phyloP scores from a whole-genome alignment of 30 jellyfish, hydroid and myxozoan species.

The Catostylus mosaicus region DNA sequence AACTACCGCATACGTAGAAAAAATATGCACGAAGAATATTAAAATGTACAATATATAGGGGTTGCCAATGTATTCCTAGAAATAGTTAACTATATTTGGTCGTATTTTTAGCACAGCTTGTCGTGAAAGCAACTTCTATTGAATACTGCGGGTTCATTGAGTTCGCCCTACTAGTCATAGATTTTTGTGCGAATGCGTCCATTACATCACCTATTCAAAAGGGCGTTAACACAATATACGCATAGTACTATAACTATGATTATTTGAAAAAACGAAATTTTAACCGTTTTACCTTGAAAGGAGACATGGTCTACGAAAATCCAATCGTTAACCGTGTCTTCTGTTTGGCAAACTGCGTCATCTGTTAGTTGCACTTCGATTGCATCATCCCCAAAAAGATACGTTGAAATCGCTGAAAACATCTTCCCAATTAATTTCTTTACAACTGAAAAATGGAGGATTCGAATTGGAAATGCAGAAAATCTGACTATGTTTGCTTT shows the following conservation, averaged over 20 bases:
- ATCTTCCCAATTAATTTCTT: conserved; percentile 33
- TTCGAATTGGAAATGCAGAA: too few species aligned
- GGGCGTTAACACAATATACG: not conserved
- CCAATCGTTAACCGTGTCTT: conserved; percentile 84
- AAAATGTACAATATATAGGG: not conserved
- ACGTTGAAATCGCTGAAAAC: conserved; percentile 89
- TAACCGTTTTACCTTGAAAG: conserved; percentile 7
- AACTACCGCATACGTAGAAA: not conserved
- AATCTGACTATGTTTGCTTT: not conserved
- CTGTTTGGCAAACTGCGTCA: conserved; percentile 40
- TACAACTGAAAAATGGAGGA: not conserved
- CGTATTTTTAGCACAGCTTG: not conserved
- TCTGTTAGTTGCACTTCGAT: conserved; percentile 29
- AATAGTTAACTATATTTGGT: not conserved
- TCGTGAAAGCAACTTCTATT: not conserved
- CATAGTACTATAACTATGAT: not conserved
- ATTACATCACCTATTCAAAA: conserved; percentile 24
- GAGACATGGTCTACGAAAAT: conserved; percentile 60
- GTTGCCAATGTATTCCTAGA: not conserved
- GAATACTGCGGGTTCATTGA: not conserved
- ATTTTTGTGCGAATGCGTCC: not conserved
- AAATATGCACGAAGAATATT: not conserved
- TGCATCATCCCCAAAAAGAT: conserved; percentile 84
- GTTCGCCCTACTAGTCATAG: not conserved
- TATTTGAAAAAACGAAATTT: not conserved